Evolutionary conservation across 2,113 vertebrate genomes (phyloP), one percentile per base, ranked within the genome.

Genomic region (Neotragus pygmaeus): DNA sequence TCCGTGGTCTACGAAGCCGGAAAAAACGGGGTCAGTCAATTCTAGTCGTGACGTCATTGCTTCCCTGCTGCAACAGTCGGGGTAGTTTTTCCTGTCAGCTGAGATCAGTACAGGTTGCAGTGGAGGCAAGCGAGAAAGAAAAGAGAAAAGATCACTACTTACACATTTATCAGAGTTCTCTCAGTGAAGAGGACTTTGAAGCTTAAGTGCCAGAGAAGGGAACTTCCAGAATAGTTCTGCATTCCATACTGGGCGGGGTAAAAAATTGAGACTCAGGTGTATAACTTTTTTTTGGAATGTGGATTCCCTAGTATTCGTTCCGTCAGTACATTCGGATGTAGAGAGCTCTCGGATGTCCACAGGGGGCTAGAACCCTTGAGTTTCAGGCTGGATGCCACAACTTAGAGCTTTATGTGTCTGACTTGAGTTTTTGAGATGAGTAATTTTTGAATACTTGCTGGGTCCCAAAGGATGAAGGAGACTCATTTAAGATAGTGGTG

Each of bases 21-120:
- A 45, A 93, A 45, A 94, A 91, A 88, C 3, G 36, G 60, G 96
- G 91, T 94, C 93, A n/a, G 88, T 30, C 25, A 55, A 2, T 3
- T 36, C 55, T 51, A 30, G 83, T 84, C 64, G 28, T 95, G 97
- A 97, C 62, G 88, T 96, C 96, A 95, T n/a, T 33, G 77, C 95
- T 88, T 60, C 70, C 75, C 57, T 5, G 33, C 58, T 1, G 70
- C 16, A 6, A 33, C 1, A 27, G 19, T 30, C 15, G 60, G 62
- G 49, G 78, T 15, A 23, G 88, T 81, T 66, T 90, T 66, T 84
- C 91, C 66, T 36, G 21, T 58, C 83, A 30, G 75, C 39, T 15
- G 78, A 89, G 89, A n/a, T 49, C 64, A 23, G 57, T 30, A 36
- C 28, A 43, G 13, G 30, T 60, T 66, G 25, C 16, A 19, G 2